Base-by-base conservation (phyloP, 2,888 invertebrate genomes). In the Teleogryllus oceanicus region DNA sequence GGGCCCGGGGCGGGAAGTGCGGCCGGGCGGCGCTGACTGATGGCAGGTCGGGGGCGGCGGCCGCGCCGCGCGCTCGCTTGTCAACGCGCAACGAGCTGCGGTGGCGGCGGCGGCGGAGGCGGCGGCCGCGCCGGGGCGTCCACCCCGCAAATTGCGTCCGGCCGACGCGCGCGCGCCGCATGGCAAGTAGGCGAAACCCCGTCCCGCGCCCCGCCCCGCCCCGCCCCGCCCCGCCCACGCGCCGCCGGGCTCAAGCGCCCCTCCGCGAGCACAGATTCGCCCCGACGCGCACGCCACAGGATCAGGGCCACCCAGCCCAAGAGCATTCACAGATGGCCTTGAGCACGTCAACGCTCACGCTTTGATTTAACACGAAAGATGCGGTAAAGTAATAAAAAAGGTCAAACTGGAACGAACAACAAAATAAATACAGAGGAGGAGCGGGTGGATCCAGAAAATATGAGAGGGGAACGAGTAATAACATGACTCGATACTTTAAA, bases 101-200 rank as follows among this genome's bases (percentile, higher is more conserved):
- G 16, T n/a, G 62, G n/a, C 62, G 62, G 16, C 62, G 62, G n/a
- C 62, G 62, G 16, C 16, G 62, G n/a, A 0, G 62, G 16, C 62
- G n/a, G n/a, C 62, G n/a, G 16, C 62, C 62, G 3, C 62, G 62
- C 16, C 16, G 16, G 62, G 13, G 16, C 62, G n/a, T 62, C 62
- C 62, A 62, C 62, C 62, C 62, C 62, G 62, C n/a, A 62, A 62
- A 62, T 62, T 62, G 62, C 62, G 62, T 62, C 62, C 62, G n/a
- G 62, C 62, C 13, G 62, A n/a, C 13, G 62, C 13, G 13, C 62
- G 62, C 62, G 62, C 62, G 13, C 62, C 62, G 62, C 62, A 62
- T 62, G 62, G 16, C 62, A 62, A 62, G 62, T 62, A 62, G 62
- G 13, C 62, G 13, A 18, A 13, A 12, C 62, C 13, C 62, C 62